Conservation (phyloP, 2,888 invertebrate species). For the Hirtodrosophila histrioides region DNA sequence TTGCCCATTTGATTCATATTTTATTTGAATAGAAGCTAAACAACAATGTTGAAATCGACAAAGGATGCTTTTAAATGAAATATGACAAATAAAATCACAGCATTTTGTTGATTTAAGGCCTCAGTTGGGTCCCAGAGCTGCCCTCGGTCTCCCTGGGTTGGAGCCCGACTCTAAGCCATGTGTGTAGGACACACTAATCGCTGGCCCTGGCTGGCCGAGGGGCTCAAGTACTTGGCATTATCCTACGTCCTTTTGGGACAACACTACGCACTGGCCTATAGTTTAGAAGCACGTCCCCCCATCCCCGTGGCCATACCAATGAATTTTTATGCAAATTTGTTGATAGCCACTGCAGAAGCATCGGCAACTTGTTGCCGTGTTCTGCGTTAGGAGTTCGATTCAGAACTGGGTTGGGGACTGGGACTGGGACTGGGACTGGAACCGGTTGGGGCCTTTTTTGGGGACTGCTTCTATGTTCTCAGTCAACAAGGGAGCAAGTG, state of each 20-base stretch:
- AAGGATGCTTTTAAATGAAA: no score
- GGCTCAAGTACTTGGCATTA: slow-evolving; percentile 46
- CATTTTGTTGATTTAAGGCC: slow-evolving; percentile 54
- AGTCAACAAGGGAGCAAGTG: slow-evolving; percentile 43
- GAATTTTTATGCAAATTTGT: slow-evolving; percentile 73
- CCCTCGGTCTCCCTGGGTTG: no score
- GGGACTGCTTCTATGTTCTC: slow-evolving; percentile 15
- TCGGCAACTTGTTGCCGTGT: slow-evolving; percentile 57
- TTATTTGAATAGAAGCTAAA: no score
- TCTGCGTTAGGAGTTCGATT: slow-evolving; percentile 7
- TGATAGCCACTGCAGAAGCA: slow-evolving; percentile 26
- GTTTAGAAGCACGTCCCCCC: slow-evolving; percentile 2
- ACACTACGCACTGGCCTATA: slow-evolving; percentile 27
- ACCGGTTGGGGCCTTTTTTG: neutral
- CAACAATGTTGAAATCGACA: no score
- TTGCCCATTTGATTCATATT: no score
- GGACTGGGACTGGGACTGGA: no score
- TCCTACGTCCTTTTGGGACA: slow-evolving; percentile 36
- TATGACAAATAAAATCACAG: slow-evolving; percentile 44
- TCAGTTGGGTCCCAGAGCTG: slow-evolving; percentile 15
- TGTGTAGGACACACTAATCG: slow-evolving; percentile 44
- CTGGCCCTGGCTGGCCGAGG: slow-evolving; percentile 11
- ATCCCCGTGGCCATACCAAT: slow-evolving; percentile 17
- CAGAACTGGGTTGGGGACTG: neutral
- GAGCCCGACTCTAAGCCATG: neutral